phyloP scores from a whole-genome alignment of 1,140 invertebrate genomes.

The Pseudomyrmex concolor region DNA sequence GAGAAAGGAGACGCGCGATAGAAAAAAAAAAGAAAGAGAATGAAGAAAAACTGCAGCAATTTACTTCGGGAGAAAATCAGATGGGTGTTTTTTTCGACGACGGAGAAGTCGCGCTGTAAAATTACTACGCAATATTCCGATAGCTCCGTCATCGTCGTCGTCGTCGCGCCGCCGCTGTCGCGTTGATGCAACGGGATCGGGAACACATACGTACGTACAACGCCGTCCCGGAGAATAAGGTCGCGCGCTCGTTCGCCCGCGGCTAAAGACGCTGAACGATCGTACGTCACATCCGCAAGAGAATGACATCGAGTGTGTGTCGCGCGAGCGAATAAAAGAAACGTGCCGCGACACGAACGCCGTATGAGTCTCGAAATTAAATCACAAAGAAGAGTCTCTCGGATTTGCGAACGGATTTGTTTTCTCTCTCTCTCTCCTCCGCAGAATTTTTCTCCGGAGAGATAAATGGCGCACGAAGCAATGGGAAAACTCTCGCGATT shows the following conservation, averaged over 20 bases:
- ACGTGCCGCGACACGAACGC: too few species aligned
- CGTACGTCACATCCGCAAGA: neutral
- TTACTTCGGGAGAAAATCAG: neutral
- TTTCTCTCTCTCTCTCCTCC: too few species aligned
- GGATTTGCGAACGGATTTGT: too few species aligned
- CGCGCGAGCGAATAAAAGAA: too few species aligned
- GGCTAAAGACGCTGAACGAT: conserved; percentile 7
- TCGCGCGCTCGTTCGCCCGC: conserved; percentile 27
- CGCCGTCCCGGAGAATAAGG: conserved; percentile 22
- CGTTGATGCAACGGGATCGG: conserved; percentile 37
- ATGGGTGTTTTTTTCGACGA: neutral
- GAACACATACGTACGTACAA: conserved; percentile 3
- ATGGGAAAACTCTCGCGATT: neutral
- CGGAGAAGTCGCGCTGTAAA: too few species aligned
- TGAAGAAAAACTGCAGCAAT: neutral
- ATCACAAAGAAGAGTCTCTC: too few species aligned
- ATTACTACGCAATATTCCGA: conserved; percentile 48
- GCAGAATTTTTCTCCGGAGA: too few species aligned
- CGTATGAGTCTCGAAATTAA: neutral
- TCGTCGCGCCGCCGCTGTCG: neutral
- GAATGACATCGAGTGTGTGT: too few species aligned
- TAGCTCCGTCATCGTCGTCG: neutral
- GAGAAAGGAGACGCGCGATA: neutral
- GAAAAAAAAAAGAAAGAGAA: neutral
- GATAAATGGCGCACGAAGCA: neutral